These are phyloP conservation scores for Cataglyphis albicans DNA, from an alignment of 2,888 invertebrate species.

Conservation along the genomic window DNA sequence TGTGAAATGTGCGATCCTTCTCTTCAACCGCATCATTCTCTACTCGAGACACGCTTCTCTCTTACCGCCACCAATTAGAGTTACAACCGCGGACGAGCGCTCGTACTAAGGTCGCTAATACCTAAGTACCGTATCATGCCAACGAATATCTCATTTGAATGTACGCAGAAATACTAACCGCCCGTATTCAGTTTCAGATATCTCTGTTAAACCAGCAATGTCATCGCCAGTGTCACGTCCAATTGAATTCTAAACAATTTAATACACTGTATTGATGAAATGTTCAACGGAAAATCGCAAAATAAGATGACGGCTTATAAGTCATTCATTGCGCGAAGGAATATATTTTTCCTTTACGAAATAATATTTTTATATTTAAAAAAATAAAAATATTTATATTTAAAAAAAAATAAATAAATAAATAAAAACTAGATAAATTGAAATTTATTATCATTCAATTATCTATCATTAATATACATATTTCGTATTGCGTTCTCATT, in stretches of 20 bases:
- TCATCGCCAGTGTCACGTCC: not conserved
- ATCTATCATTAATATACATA: not conserved
- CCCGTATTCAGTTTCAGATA: constrained; percentile 4
- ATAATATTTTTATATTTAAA: not conserved
- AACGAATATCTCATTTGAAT: constrained; percentile 41
- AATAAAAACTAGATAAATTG: not conserved
- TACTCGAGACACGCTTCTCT: constrained; percentile 30
- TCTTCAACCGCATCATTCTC: constrained; percentile 38
- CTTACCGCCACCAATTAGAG: constrained; percentile 34
- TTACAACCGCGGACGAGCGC: constrained; percentile 24
- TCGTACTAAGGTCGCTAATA: constrained; percentile 18
- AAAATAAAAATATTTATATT: not conserved
- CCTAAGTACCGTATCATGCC: constrained; percentile 31
- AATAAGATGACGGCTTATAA: not conserved
- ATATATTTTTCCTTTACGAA: not conserved
- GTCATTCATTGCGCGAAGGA: not conserved
- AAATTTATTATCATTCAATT: not conserved
- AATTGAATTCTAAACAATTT: constrained; percentile 32
- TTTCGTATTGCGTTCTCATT: not conserved
- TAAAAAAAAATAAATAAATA: not conserved
- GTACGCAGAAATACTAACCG: constrained; percentile 3
- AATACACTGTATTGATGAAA: not conserved
- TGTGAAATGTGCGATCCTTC: constrained; percentile 17
- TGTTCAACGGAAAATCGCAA: not conserved
- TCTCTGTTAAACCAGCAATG: constrained; percentile 4